These are phyloP conservation scores for Platyrinchus mystaceus DNA, from an alignment of 2,797 vertebrate genomes.

Conservation along the genomic window DNA sequence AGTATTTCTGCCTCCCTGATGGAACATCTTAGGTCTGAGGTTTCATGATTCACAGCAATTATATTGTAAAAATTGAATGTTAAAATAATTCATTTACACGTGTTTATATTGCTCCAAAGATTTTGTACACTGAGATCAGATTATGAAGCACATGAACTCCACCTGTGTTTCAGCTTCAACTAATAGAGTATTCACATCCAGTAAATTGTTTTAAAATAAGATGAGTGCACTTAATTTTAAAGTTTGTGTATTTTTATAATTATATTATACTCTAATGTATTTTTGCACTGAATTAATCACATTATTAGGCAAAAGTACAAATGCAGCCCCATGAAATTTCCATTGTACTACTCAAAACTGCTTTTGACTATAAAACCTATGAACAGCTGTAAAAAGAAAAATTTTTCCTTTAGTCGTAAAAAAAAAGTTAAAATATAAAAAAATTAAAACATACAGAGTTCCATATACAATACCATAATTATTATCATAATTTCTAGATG, in stretches of 20 bases:
- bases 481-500: neutral
- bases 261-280: neutral
- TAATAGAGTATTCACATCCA: neutral
- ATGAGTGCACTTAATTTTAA: neutral
- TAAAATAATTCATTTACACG: slow-evolving; percentile 38
- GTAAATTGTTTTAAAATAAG: neutral
- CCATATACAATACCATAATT: neutral
- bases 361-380: neutral
- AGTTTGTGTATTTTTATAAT: neutral
- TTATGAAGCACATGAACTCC: neutral
- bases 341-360: neutral
- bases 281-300: neutral
- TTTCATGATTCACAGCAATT: slow-evolving; percentile 53
- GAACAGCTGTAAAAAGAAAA: neutral
- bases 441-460: neutral
- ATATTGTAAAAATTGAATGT: slow-evolving; percentile 24
- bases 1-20: slow-evolving; percentile 36
- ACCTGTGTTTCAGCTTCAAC: neutral
- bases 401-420: neutral
- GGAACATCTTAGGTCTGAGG: slow-evolving; percentile 38
- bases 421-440: neutral
- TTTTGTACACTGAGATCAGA: neutral
- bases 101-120: neutral
- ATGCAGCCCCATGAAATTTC: neutral
- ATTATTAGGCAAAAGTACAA: neutral